A percentile compares a stretch with the other conserved stretches of the same genome.
These are phyloP conservation scores for Heteropelma amictum DNA, from an alignment of 2,888 invertebrate species.

Conservation along the genomic window DNA sequence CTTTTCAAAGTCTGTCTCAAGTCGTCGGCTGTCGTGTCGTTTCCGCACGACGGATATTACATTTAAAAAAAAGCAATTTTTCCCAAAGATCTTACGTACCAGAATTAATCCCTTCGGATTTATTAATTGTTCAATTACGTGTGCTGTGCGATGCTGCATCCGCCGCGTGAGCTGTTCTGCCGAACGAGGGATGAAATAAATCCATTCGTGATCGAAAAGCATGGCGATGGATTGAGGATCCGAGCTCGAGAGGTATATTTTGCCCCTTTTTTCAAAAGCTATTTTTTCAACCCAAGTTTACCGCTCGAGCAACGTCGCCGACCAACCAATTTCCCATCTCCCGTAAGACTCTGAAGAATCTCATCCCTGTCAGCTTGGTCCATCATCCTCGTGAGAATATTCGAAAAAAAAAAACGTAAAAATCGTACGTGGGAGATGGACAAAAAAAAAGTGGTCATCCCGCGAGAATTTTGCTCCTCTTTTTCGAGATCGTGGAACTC, in stretches of 20 bases:
- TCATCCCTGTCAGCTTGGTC: not conserved
- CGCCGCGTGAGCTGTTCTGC: too few species aligned
- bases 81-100: too few species aligned
- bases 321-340: not conserved
- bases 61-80: too few species aligned
- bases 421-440: not conserved
- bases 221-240: constrained; percentile 13
- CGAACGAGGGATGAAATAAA: constrained; percentile 19
- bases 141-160: too few species aligned
- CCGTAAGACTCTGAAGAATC: not conserved
- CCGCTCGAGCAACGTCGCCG: constrained; percentile 9
- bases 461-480: not conserved
- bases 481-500: not conserved
- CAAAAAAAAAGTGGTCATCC: too few species aligned
- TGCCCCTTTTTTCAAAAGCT: not conserved
- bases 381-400: not conserved
- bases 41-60: too few species aligned
- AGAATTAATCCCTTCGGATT: too few species aligned
- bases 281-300: constrained; percentile 21
- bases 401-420: not conserved
- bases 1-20: too few species aligned
- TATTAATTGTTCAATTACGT: too few species aligned
- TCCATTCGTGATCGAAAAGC: constrained; percentile 17
- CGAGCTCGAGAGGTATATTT: constrained; percentile 11
- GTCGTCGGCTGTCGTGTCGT: too few species aligned